Evolutionary conservation across 2,888 invertebrate genomes (phyloP), one percentile per base, ranked within the genome.

Genomic region (Tolmerus cingulatus): DNA sequence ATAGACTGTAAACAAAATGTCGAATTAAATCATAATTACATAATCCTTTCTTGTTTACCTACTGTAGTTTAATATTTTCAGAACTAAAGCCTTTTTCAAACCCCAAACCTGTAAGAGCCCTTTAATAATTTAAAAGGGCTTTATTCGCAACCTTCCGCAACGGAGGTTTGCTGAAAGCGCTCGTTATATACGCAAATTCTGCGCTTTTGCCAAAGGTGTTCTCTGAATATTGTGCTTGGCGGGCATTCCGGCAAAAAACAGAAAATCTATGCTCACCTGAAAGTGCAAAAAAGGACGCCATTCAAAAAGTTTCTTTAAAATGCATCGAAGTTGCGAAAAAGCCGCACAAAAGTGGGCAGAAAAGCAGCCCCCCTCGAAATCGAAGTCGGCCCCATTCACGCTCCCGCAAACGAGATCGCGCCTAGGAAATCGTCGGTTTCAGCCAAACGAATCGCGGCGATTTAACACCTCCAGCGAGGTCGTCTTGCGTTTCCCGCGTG

Each of bases 391-490:
- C 23, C 66, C 66, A 66, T 66, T 66, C 66, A 27, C 27, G 66
- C 27, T 27, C 27, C 66, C 66, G 23, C 66, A 66, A 79, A 51
- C 79, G 51, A 27, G 51, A 30, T 46, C 19, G 23, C 27, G 23
- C 12, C 51, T 79, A 79, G 79, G 30, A 79, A 79, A 79, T 27
- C 16, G 55, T 79, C 55, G 46, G 9, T 78, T 79, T n/a, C 27
- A 51, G 30, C 51, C 51, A 79, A 79, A 79, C 79, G 51, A 23
- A 66, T 66, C 66, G 66, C 16, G 23, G 79, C 23, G 79, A 79
- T 79, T 79, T 79, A 79, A 79, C 79, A 79, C 79, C 51, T 79
- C 55, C 2, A 51, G 27, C 79, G 55, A 79, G 79, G 79, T 79
- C 27, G 23, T 66, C 79, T 79, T 79, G 40, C 51, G 30, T 51